Percentiles rank a stretch among this genome's conserved stretches.
phyloP scores from a whole-genome alignment of 2,888 invertebrate genomes.

The Agrochola circellaris region DNA sequence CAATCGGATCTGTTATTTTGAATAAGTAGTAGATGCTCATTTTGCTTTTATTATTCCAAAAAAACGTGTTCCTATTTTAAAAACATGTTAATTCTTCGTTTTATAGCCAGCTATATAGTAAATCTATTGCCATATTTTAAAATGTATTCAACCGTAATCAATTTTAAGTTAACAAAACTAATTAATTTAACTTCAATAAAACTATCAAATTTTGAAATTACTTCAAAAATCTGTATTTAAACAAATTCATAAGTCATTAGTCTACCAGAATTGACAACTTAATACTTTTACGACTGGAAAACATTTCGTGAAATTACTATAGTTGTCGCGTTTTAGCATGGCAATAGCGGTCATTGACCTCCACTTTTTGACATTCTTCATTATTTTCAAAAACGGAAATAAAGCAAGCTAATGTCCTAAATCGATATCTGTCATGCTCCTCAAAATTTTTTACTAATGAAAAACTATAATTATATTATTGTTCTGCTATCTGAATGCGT shows the following conservation, averaged over 20 bases:
- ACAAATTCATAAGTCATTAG: slow-evolving; percentile 32
- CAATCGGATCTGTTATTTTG: background rate
- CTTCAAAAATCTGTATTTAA: background rate
- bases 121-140: background rate
- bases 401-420: too few relatives aligned
- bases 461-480: background rate
- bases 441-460: background rate
- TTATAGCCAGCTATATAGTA: background rate
- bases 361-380: background rate
- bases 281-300: slow-evolving; percentile 21
- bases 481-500: too few relatives aligned
- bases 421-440: background rate
- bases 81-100: background rate
- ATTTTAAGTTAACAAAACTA: background rate
- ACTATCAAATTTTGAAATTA: background rate
- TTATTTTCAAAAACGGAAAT: background rate
- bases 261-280: slow-evolving; percentile 11
- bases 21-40: background rate
- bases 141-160: background rate
- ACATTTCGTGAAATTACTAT: slow-evolving; percentile 41
- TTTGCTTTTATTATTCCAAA: background rate
- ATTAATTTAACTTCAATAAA: background rate
- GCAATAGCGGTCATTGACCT: background rate
- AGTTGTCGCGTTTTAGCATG: background rate
- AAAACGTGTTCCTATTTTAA: background rate